phyloP scores from a whole-genome alignment of 53 echinoderm and acorn worm genomes.

The Mesocentrotus franciscanus region DNA sequence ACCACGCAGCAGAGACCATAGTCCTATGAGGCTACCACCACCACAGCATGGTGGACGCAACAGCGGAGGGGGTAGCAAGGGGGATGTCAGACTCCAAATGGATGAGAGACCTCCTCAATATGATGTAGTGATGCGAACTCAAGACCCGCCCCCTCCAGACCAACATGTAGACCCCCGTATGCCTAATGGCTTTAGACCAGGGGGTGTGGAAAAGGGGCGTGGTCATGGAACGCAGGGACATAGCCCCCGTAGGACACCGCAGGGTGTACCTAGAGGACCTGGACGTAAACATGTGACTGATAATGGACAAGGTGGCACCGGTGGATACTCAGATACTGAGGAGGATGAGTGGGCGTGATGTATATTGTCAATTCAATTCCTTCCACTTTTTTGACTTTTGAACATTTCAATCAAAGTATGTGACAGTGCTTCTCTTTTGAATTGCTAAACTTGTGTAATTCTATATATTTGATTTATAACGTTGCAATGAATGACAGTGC shows the following conservation, averaged over 20 bases:
- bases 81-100: constrained; percentile 69
- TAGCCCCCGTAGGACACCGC: constrained; percentile 87
- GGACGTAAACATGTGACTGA: constrained; percentile 88
- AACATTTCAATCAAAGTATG: constrained; percentile 61
- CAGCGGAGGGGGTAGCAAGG: constrained; percentile 57
- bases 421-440: constrained; percentile 65
- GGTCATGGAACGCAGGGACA: constrained; percentile 97
- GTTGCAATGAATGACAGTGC: constrained; percentile 54
- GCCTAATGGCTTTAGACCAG: constrained; percentile 91
- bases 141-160: constrained; percentile 67
- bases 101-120: constrained; percentile 95
- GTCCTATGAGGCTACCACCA: constrained; percentile 81
- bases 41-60: constrained; percentile 72
- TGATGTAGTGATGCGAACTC: constrained; percentile 88
- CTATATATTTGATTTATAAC: constrained; percentile 59
- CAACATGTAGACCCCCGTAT: constrained; percentile 81
- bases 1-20: constrained; percentile 81
- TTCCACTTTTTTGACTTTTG: constrained; percentile 71
- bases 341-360: constrained; percentile 93
- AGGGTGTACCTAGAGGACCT: constrained; percentile 83
- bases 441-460: constrained; percentile 59
- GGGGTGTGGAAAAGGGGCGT: constrained; percentile 88
- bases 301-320: constrained; percentile 76
- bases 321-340: constrained; percentile 88
- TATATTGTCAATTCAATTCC: constrained; percentile 63